Conservation (phyloP, 53 echinoderm and acorn worm genomes). For the Mesocentrotus franciscanus region DNA sequence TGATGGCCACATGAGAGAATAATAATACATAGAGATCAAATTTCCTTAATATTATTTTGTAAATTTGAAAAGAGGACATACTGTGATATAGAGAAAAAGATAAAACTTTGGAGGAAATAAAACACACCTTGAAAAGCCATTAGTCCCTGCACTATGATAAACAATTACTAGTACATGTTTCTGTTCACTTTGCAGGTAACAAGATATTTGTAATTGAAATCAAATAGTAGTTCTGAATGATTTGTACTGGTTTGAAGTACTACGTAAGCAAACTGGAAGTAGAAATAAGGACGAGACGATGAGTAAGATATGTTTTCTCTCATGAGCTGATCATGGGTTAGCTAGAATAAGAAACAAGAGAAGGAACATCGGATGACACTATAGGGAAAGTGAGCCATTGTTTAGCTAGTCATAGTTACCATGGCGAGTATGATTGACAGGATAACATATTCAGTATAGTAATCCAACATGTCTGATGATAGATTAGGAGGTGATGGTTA, state of each 20-base stretch:
- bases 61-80: too few relatives aligned
- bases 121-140: too few relatives aligned
- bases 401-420: constrained; percentile 25
- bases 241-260: not conserved
- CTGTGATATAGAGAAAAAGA: too few relatives aligned
- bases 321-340: not conserved
- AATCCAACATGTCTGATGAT: constrained; percentile 5
- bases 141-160: too few relatives aligned
- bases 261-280: not conserved
- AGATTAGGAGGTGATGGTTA: not conserved
- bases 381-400: not conserved
- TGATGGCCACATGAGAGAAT: too few relatives aligned
- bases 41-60: too few relatives aligned
- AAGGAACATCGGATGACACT: not conserved
- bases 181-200: not conserved
- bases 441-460: not conserved
- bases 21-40: too few relatives aligned
- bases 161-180: too few relatives aligned
- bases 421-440: constrained; percentile 6
- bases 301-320: not conserved
- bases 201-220: not conserved
- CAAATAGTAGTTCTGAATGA: not conserved
- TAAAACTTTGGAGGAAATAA: too few relatives aligned
- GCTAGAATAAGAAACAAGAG: not conserved
- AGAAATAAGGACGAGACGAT: not conserved